Percentiles rank a stretch among this genome's conserved stretches.
Conservation (phyloP, 2,888 invertebrate species). For the Athetis lepigone region DNA sequence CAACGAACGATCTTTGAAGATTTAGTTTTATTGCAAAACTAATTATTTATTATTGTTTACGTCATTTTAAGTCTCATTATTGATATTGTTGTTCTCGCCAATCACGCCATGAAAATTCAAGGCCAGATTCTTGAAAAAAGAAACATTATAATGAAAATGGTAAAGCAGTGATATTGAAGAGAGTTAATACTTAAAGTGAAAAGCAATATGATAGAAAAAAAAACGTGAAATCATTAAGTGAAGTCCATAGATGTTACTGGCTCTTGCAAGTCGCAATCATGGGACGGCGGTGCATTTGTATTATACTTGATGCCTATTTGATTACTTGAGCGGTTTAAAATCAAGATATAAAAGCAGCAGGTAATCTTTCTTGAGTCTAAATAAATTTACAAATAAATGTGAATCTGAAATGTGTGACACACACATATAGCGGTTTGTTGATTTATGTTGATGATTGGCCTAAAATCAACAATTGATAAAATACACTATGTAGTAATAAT, state of each 20-base stretch:
- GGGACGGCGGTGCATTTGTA: conserved; percentile 38
- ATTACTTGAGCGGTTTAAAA: conserved; percentile 56
- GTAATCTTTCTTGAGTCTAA: too few species aligned
- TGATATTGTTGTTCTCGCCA: conserved; percentile 3
- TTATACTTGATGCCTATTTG: conserved; percentile 67
- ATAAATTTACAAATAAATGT: conserved; percentile 14
- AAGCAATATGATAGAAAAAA: conserved; percentile 63
- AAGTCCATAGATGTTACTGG: conserved; percentile 60
- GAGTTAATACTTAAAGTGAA: conserved; percentile 71
- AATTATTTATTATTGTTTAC: too few species aligned
- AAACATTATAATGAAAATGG: conserved; percentile 30
- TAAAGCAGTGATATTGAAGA: conserved; percentile 63
- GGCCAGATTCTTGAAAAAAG: conserved; percentile 9
- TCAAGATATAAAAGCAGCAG: conserved; percentile 14
- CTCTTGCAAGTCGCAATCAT: conserved; percentile 58
- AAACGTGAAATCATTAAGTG: conserved; percentile 67
- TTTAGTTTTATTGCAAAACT: conserved; percentile 60
- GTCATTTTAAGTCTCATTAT: conserved; percentile 44
- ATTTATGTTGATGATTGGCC: conserved; percentile 43
- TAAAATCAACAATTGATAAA: conserved; percentile 13
- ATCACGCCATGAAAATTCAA: too few species aligned
- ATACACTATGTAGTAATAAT: conserved; percentile 2
- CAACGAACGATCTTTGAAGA: conserved; percentile 44
- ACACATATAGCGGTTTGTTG: background rate
- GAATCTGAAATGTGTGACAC: conserved; percentile 24